Percentiles rank a stretch among this genome's conserved stretches.
phyloP scores from a whole-genome alignment of 2,113 vertebrate species.

The Leptodactylus fuscus region DNA sequence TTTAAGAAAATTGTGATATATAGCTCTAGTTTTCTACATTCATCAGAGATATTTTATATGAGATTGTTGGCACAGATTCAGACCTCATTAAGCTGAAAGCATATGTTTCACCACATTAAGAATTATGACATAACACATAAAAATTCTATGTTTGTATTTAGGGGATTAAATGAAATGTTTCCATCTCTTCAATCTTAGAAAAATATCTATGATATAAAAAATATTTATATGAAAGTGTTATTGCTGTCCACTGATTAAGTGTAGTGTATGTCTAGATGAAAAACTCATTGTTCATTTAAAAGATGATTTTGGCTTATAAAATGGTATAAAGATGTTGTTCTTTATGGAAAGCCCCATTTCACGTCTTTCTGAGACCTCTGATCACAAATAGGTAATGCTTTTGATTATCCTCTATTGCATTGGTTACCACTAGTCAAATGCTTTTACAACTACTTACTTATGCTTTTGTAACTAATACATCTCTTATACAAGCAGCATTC shows the following conservation, averaged over 20 bases:
- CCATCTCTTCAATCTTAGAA: background rate
- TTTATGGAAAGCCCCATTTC: no score
- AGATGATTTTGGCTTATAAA: background rate
- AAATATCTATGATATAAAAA: background rate
- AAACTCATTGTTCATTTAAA: background rate
- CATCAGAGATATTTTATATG: background rate
- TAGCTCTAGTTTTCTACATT: background rate
- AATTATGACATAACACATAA: background rate
- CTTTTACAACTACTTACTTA: no score
- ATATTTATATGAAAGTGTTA: background rate
- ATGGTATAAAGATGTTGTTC: no score
- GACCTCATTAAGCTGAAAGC: background rate
- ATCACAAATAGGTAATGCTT: no score
- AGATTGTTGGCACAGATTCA: background rate
- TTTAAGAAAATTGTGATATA: background rate
- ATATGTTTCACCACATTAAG: background rate
- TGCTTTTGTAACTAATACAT: no score
- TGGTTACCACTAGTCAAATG: no score
- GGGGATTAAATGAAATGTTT: background rate
- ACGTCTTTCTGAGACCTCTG: no score
- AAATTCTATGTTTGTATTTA: conserved; percentile 5
- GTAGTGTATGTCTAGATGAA: background rate
- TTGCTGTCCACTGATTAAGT: background rate
- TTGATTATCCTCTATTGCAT: no score
- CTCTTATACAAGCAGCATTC: no score